Evolutionary conservation across 1,140 invertebrate species (phyloP).

Genomic region (Leptestheria dahalacensis): DNA sequence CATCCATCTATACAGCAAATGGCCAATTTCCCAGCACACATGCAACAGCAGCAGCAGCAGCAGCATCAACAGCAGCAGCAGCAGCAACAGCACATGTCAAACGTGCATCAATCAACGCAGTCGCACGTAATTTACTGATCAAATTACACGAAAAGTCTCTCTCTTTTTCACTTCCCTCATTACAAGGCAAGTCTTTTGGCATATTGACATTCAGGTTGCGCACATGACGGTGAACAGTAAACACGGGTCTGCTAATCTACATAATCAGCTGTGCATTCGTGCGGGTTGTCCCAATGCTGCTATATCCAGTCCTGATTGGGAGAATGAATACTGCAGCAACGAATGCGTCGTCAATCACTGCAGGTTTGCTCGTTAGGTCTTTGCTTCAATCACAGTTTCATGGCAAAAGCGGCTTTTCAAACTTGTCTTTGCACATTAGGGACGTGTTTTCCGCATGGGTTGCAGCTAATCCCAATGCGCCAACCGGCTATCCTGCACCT

Average conservation of each 20-base stretch:
- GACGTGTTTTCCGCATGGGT: slow-evolving; percentile 84
- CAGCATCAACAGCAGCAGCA: slow-evolving; percentile 31
- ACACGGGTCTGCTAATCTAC: background rate
- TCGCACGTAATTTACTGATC: background rate
- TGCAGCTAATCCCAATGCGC: slow-evolving; percentile 57
- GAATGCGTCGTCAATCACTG: slow-evolving; percentile 94
- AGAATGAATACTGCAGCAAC: slow-evolving; percentile 93
- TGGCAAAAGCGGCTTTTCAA: too few relatives aligned
- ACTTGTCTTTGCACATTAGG: slow-evolving; percentile 33
- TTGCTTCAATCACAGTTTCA: too few relatives aligned
- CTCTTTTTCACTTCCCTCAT: too few relatives aligned
- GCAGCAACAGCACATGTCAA: slow-evolving; percentile 25
- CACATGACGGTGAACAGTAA: background rate
- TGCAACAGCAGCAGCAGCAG: slow-evolving; percentile 28
- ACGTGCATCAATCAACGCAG: background rate
- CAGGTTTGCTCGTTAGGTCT: too few relatives aligned
- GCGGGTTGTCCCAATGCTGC: slow-evolving; percentile 81
- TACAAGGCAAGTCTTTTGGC: background rate
- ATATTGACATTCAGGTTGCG: background rate
- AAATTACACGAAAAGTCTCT: background rate
- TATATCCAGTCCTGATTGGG: slow-evolving; percentile 84
- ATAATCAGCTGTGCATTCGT: slow-evolving; percentile 47
- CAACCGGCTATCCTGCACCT: slow-evolving; percentile 22
- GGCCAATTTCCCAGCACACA: slow-evolving; percentile 19
- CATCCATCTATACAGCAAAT: background rate